These are phyloP conservation scores for Stratiomys singularior DNA, from an alignment of 2,888 invertebrate species.

Conservation along the genomic window DNA sequence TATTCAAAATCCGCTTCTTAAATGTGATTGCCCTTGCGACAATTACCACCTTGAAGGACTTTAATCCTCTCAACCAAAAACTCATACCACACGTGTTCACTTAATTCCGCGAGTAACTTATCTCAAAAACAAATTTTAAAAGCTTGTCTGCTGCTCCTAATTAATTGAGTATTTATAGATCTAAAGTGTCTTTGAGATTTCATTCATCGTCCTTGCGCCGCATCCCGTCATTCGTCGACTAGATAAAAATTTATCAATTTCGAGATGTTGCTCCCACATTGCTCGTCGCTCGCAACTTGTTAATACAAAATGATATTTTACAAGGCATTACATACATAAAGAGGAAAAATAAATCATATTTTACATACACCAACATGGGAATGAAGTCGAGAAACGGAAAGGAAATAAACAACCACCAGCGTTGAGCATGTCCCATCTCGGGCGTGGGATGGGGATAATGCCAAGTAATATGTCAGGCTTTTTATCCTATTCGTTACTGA, in stretches of 20 bases:
- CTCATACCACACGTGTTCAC: not conserved
- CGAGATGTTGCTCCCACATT: not conserved
- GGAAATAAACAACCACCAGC: not conserved
- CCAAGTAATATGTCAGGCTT: slow-evolving; percentile 15
- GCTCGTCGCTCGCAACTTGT: not conserved
- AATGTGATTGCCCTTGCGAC: too few species aligned
- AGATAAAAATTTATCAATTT: not conserved
- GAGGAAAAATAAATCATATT: not conserved
- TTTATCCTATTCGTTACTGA: slow-evolving; percentile 15
- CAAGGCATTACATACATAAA: not conserved
- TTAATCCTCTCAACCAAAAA: too few species aligned
- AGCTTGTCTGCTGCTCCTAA: not conserved
- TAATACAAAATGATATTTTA: slow-evolving; percentile 34
- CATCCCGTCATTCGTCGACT: not conserved
- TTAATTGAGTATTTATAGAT: slow-evolving; percentile 30
- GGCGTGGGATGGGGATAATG: not conserved
- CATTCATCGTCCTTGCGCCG: not conserved
- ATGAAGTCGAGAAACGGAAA: not conserved
- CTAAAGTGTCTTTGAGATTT: not conserved
- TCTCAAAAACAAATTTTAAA: not conserved
- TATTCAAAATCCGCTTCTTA: not conserved
- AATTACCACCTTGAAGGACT: too few species aligned
- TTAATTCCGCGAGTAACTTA: too few species aligned
- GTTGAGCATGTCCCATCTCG: not conserved
- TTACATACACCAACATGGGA: not conserved